phyloP scores from a whole-genome alignment of 64 coral and sea anemone genomes.

The Pachyseris speciosa region DNA sequence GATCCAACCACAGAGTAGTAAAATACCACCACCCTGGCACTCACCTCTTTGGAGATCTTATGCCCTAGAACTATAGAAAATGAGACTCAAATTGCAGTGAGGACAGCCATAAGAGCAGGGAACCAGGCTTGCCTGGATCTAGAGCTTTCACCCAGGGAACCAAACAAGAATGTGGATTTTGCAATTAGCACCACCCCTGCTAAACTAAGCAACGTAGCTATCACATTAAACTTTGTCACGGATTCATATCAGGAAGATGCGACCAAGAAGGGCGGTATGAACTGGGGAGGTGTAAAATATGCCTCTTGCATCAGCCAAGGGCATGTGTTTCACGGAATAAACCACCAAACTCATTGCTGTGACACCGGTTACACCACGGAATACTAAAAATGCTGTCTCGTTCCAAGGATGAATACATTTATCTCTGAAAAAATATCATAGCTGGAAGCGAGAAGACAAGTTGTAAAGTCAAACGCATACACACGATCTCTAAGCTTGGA shows the following conservation, averaged over 20 bases:
- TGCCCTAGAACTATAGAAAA: not conserved
- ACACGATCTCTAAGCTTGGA: constrained; percentile 15
- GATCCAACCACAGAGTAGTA: constrained; percentile 36
- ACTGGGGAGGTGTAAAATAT: constrained; percentile 54
- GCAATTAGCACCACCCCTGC: constrained; percentile 54
- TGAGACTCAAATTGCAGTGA: not conserved
- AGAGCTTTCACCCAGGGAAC: not conserved
- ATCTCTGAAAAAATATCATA: constrained; percentile 26
- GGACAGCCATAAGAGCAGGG: constrained; percentile 23
- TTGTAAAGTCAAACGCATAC: constrained; percentile 1
- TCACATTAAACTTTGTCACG: constrained; percentile 18
- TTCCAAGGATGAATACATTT: not conserved
- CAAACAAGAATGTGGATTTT: constrained; percentile 55
- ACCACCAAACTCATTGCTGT: not conserved
- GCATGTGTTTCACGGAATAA: constrained; percentile 64
- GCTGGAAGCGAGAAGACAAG: not conserved
- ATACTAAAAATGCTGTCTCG: not conserved
- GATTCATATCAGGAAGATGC: constrained; percentile 57
- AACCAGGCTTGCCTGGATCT: constrained; percentile 22
- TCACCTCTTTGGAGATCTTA: not conserved
- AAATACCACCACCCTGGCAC: constrained; percentile 36
- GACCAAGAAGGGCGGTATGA: constrained; percentile 38
- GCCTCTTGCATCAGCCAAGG: constrained; percentile 58
- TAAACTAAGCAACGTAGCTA: constrained; percentile 37
- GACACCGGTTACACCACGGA: not conserved